phyloP scores from a whole-genome alignment of 2,888 invertebrate genomes.

The Dicycla oo region DNA sequence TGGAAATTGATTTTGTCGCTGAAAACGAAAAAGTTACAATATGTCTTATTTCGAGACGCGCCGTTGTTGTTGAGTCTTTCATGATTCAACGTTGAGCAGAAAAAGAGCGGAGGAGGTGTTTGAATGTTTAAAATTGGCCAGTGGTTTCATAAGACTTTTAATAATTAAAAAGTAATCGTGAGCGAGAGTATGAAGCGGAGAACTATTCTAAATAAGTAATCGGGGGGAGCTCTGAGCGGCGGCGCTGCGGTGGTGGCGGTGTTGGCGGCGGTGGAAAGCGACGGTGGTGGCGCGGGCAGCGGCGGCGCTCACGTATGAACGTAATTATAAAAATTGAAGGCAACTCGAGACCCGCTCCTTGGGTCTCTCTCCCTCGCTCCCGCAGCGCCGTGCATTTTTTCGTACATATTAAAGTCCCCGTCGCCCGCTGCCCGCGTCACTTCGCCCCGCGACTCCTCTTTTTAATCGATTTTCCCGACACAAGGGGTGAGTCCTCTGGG shows the following conservation, averaged over 20 bases:
- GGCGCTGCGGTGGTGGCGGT: constrained; percentile 67
- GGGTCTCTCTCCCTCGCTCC: constrained; percentile 86
- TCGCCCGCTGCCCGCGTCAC: constrained; percentile 79
- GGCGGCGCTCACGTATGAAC: constrained; percentile 91
- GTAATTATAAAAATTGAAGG: constrained; percentile 91
- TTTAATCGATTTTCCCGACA: constrained; percentile 91
- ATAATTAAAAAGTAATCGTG: constrained; percentile 79
- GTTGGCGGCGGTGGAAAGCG: constrained; percentile 67
- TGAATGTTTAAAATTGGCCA: constrained; percentile 49
- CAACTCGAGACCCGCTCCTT: constrained; percentile 85
- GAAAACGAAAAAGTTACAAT: constrained; percentile 84
- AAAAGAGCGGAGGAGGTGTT: constrained; percentile 36
- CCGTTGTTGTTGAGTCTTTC: constrained; percentile 64
- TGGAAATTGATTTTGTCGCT: constrained; percentile 86
- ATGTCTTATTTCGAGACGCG: constrained; percentile 74
- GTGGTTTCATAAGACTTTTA: constrained; percentile 65
- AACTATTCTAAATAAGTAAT: constrained; percentile 85
- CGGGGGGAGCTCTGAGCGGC: constrained; percentile 67
- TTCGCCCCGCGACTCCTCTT: constrained; percentile 89
- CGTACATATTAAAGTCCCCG: constrained; percentile 90
- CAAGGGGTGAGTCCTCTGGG: constrained; percentile 91
- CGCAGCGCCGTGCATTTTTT: constrained; percentile 90
- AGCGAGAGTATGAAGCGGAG: constrained; percentile 72
- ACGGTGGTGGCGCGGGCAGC: constrained; percentile 68
- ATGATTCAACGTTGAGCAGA: constrained; percentile 38